Conservation (phyloP, 2,888 invertebrate genomes). For the Tetragonisca angustula region DNA sequence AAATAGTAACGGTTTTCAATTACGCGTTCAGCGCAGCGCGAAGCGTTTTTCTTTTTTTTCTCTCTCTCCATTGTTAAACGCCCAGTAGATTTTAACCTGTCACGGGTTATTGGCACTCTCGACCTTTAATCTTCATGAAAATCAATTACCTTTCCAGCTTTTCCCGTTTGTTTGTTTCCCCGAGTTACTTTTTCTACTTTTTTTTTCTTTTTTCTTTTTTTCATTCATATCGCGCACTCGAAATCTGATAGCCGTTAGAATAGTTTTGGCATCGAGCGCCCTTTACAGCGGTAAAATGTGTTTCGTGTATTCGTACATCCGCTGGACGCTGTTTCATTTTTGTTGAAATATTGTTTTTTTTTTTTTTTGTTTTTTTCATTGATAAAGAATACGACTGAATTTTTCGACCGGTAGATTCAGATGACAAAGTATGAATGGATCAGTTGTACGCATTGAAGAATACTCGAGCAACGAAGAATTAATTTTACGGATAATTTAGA, state of each 20-base stretch:
- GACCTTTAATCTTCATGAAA: neutral
- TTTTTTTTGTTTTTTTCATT: no score
- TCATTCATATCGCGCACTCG: neutral
- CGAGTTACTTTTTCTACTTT: neutral
- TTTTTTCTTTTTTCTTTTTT: neutral
- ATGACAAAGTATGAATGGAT: neutral
- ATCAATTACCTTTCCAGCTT: neutral
- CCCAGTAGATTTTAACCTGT: neutral
- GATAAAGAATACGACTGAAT: neutral
- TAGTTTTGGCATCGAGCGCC: neutral
- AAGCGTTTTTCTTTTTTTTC: neutral
- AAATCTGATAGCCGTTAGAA: neutral
- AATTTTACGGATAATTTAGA: neutral
- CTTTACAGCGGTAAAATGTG: neutral
- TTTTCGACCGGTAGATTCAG: neutral
- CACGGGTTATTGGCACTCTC: constrained; percentile 7
- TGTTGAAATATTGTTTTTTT: no score
- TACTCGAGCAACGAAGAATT: no score
- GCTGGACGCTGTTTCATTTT: neutral
- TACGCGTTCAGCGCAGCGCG: neutral
- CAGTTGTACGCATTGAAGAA: neutral
- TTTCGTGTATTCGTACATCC: neutral
- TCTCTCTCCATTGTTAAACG: neutral
- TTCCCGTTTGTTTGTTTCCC: neutral
- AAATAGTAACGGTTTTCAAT: constrained; percentile 22